Base-by-base conservation (phyloP, 2,888 invertebrate species). In the Cantharis rustica region DNA sequence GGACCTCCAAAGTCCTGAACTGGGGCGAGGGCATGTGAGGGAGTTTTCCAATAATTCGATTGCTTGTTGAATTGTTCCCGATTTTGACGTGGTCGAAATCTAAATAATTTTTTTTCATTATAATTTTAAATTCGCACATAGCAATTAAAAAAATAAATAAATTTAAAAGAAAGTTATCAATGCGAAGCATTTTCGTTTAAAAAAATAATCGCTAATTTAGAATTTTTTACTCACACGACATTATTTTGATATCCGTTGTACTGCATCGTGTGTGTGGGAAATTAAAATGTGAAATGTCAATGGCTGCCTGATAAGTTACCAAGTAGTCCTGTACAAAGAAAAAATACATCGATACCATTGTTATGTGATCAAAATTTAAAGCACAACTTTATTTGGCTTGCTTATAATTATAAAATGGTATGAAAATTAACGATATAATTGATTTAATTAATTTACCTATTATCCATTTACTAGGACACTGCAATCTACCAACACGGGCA, bases 61-160 rank as follows among this genome's bases (percentile, higher is more conserved):
- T 91, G 89, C 88, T 92, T 91, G 86, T 90, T 90, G 86, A 75
- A 75, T 87, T 90, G 90, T 90, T 91, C 91, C 86, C 92, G 91
- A 88, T 92, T 92, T 87, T 91, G 89, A 86, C 92, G 89, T 85
- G 91, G 90, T 86, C 92, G 91, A 88, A 89, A 92, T 90, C 90
- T 90, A 80, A 15, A 68, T 62, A 61, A 62, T 16, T 68, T 10
- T 47, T 17, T 68, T 72, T 20, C n/a, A 72, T 68, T n/a, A 61
- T 1, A 62, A 31, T 31, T 61, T 68, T 13, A 71, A 71, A 62
- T 20, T 13, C 10, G 62, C 13, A 31, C 31, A 31, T 31, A n/a
- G 4, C 13, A n/a, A 66, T 68, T 66, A 31, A 75, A 70, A 66
- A 71, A 61, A 68, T 71, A 17, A 47, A 23, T 23, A 23, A 23